Percentiles rank a stretch among this genome's conserved stretches.
Evolutionary conservation across 2,888 invertebrate genomes (phyloP).

Genomic region (Andrena trimmerana): DNA sequence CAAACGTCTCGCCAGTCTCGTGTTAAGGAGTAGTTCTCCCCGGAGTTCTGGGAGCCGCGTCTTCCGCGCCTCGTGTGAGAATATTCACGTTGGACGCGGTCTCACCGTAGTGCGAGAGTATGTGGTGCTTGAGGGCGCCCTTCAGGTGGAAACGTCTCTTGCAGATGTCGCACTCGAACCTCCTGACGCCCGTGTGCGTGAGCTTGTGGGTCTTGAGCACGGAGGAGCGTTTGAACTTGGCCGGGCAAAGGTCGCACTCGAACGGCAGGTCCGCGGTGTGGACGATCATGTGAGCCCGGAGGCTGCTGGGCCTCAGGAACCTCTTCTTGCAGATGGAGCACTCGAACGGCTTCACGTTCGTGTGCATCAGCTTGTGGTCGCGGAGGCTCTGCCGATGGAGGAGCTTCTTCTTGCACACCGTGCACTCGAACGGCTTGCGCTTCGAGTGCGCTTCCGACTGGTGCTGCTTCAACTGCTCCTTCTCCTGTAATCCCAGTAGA

Average conservation of each 20-base stretch:
- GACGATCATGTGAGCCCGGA: constrained; percentile 66
- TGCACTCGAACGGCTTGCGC: constrained; percentile 52
- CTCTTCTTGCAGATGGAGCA: constrained; percentile 64
- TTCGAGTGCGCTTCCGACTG: constrained; percentile 25
- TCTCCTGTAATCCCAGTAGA: constrained; percentile 36
- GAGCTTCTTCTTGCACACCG: constrained; percentile 65
- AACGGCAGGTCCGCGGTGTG: constrained; percentile 67
- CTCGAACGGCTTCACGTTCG: constrained; percentile 62
- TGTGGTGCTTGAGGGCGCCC: constrained; percentile 69
- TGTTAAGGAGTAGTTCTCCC: constrained; percentile 26
- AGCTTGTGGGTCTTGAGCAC: constrained; percentile 69
- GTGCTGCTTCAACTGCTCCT: constrained; percentile 41
- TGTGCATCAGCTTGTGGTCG: constrained; percentile 64
- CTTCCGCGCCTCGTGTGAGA: constrained; percentile 40
- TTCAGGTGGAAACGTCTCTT: constrained; percentile 69
- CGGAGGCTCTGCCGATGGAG: constrained; percentile 58
- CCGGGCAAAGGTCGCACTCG: constrained; percentile 63
- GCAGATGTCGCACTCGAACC: constrained; percentile 72
- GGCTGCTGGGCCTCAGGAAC: constrained; percentile 64
- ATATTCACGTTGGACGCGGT: constrained; percentile 45
- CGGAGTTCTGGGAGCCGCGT: constrained; percentile 13
- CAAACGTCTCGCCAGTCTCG: constrained; percentile 22
- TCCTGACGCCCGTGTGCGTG: constrained; percentile 63
- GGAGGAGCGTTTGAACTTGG: constrained; percentile 69
- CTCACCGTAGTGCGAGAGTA: constrained; percentile 68